Conservation (phyloP, 2,888 invertebrate genomes). For the Rhamphomyia laevipes region DNA sequence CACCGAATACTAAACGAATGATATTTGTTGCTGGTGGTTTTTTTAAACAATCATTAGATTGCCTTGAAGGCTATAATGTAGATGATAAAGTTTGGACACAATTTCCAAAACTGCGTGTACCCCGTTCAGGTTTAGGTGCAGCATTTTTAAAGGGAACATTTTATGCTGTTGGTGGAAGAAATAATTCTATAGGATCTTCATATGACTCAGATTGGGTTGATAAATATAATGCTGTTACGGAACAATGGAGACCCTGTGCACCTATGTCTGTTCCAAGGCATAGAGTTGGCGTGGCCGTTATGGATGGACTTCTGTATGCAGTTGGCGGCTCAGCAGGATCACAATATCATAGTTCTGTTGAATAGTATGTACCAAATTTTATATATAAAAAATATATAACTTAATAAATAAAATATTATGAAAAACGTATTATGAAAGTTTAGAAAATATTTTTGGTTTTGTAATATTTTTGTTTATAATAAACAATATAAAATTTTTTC, state of each 20-base stretch:
- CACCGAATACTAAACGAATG: constrained; percentile 78
- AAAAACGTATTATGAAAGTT: too few relatives aligned
- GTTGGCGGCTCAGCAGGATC: constrained; percentile 83
- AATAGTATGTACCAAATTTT: constrained; percentile 50
- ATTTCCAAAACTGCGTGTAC: constrained; percentile 71
- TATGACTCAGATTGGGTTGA: constrained; percentile 77
- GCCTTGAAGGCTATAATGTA: constrained; percentile 79
- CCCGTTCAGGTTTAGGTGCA: constrained; percentile 77
- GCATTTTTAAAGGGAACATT: constrained; percentile 79
- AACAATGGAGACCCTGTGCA: constrained; percentile 76
- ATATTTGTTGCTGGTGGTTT: constrained; percentile 90
- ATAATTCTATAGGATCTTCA: constrained; percentile 79
- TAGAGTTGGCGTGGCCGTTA: constrained; percentile 84
- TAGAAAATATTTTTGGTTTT: neutral
- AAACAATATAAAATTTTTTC: constrained; percentile 14
- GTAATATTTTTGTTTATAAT: neutral
- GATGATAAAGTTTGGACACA: constrained; percentile 76
- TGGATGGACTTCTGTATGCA: constrained; percentile 83
- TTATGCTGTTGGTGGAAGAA: constrained; percentile 86
- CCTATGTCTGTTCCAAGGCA: constrained; percentile 82
- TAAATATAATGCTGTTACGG: constrained; percentile 69
- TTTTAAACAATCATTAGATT: constrained; percentile 71
- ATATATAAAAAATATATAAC: neutral
- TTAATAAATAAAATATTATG: too few relatives aligned
- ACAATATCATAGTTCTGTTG: constrained; percentile 77